Conservation (phyloP, 2,888 invertebrate genomes). For the Cryptus viduatorius region DNA sequence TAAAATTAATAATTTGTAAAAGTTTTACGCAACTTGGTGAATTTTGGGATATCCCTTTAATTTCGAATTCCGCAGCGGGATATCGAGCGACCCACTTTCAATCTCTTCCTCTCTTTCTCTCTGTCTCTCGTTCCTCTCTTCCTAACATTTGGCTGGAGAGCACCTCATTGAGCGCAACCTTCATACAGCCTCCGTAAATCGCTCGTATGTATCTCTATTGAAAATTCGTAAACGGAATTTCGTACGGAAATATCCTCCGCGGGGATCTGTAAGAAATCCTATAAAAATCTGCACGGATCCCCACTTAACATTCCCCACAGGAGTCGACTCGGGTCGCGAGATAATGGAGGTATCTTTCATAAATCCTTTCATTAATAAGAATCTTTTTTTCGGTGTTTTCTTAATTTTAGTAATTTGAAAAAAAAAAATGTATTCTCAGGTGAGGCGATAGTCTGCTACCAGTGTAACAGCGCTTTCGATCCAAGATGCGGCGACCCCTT, state of each 20-base stretch:
- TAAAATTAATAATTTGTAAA: background rate
- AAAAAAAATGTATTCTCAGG: conserved; percentile 81
- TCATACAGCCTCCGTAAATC: conserved; percentile 16
- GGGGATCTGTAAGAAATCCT: background rate
- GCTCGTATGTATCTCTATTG: background rate
- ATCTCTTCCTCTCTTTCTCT: conserved; percentile 29
- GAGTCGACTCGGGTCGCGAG: too few species aligned
- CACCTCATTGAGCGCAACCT: conserved; percentile 32
- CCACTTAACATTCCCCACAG: too few species aligned
- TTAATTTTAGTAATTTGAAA: too few species aligned
- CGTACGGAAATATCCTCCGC: background rate
- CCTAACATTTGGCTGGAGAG: conserved; percentile 39
- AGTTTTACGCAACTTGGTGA: background rate
- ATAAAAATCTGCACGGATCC: too few species aligned
- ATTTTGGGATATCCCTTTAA: conserved; percentile 35
- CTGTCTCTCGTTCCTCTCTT: conserved; percentile 36
- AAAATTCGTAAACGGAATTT: conserved; percentile 4
- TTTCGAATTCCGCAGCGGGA: conserved; percentile 34
- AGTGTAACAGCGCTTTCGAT: conserved; percentile 96
- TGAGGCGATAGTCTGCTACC: conserved; percentile 92
- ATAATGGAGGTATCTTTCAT: too few species aligned
- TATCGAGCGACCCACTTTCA: conserved; percentile 58
- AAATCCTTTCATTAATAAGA: too few species aligned
- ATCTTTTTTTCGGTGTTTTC: too few species aligned
- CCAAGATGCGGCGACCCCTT: conserved; percentile 96